Base-by-base conservation (phyloP, 2,113 vertebrate species). In the Upupa epops region DNA sequence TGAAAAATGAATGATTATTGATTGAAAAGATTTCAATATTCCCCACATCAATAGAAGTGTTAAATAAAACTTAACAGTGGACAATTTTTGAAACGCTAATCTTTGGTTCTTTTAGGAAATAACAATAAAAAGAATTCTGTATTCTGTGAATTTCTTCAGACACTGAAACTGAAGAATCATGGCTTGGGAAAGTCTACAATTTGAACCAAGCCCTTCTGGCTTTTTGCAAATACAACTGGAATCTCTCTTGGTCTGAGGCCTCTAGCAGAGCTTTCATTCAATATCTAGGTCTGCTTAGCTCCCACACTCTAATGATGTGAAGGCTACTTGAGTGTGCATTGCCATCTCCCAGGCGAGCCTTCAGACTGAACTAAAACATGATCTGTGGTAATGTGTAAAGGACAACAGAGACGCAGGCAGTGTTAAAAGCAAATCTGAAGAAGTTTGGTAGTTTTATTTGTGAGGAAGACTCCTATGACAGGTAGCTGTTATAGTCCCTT, bases 121-220 rank as follows among this genome's bases (percentile, higher is more conserved):
- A 73, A 64, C 90, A 89, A 42, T 5, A 64, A 69, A 71, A 89
- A 37, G 1, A 80, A 80, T 70, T 70, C 78, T 18, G 6, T 48
- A 84, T 92, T 86, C 82, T 91, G 25, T 76, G 45, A n/a, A 58
- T 84, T 78, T 79, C 74, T 90, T 79, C 37, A 92, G 86, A 79
- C 24, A 4, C 17, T 69, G 46, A 88, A 80, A 20, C 46, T 83
- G 75, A 75, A 94, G 95, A 93, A 63, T 69, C 49, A 80, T 89
- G 54, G 17, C 42, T 86, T 86, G 42, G 40, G 54, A 58, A 66
- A 78, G 32, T 83, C 54, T 78, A 16, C 26, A 55, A 6, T 92
- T 86, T 79, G 61, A 89, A 17, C 74, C 63, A 78, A 96, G 63
- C 66, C 74, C 81, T 92, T 92, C 88, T 84, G 80, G 76, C 80